Evolutionary conservation across 2,797 vertebrate genomes (phyloP), one percentile per base, ranked within the genome.

Genomic region (Acropternis orthonyx): DNA sequence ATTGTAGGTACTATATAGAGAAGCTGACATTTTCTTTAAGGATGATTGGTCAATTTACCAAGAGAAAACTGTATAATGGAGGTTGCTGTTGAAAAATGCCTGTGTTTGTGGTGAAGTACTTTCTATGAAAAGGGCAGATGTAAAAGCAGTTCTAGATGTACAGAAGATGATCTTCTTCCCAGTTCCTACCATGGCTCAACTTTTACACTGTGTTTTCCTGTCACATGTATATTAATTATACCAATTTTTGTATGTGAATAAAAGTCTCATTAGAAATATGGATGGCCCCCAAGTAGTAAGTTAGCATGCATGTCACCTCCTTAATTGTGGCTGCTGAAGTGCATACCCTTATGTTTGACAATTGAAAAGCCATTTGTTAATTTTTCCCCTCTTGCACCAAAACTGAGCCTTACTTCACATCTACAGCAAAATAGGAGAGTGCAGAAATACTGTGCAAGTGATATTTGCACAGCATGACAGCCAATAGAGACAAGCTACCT

Each of bases 1-100:
- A 66, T 89, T 65, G 56, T 30, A 41, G 62, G n/a, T 36, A 1
- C 63, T 59, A 0, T 30, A 17, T 46, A 56, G 28, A 58, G 58
- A 77, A 90, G 51, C 7, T 93, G 66, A 58, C 43, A 54, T 91
- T 93, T 91, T 74, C 49, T 92, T 92, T 88, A 52, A 81, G 88
- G 66, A 51, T 52, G 76, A 83, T 62, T 86, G 79, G 56, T 82
- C 84, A 80, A 21, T 92, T 94, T 89, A n/a, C 10, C 54, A 46
- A 56, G 23, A 79, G 41, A 83, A 78, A 61, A 63, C 12, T 28
- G 14, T 43, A 12, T 67, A 71, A 6, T 22, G 49, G 66, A 55
- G 63, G 30, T n/a, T 71, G 72, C 32, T 77, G 77, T 26, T 82
- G 67, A 39, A 49, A 73, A 95, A 54, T 32, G 41, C 59, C 39